Base-by-base conservation (phyloP, 2,113 vertebrate species). In the Picathartes gymnocephalus region DNA sequence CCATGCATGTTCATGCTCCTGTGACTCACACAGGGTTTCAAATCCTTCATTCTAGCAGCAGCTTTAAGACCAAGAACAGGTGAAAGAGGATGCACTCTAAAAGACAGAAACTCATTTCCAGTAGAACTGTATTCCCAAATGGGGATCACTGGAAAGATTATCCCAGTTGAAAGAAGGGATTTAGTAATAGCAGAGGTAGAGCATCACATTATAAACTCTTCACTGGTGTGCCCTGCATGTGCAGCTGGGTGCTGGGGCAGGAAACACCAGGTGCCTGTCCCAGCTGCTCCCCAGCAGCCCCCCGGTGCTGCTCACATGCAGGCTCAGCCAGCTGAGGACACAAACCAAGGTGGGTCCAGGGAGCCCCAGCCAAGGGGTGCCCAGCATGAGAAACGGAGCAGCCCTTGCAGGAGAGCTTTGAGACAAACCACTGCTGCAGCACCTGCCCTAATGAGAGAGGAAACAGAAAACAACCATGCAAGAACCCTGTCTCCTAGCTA, bases 181-280 rank as follows among this genome's bases (percentile, higher is more conserved):
- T 86, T 50, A 25, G 13, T 37, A 53, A 18, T 7, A 24, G 40
- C 1, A 5, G 40, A 71, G 48, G 42, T 53, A 62, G 22, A 73
- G 39, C 28, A 78, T 20, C 39, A 39, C 3, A 0, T 8, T 45
- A 45, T 30, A 30, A 92, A 35, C 33, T 62, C 16, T n/a, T 33
- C 58, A 25, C 1, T 0, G 0, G 5, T 4, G 33, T 40, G 23
- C 22, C 48, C 25, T 50, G 68, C 17, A 20, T 5, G 23, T n/a
- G 40, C 0, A 0, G 24, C 44, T 42, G 47, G 31, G 31, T 2
- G 7, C 40, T 1, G 3, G 35, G 23, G n/a, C 48, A 56, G 22
- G 27, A 20, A 27, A 50, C 33, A 51, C 16, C 27, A 40, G 30
- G 64, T 62, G 18, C 58, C 68, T 27, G 39, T 72, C 50, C 71